Base-by-base conservation (phyloP, 2,888 invertebrate genomes). In the Dendrolimus pini region DNA sequence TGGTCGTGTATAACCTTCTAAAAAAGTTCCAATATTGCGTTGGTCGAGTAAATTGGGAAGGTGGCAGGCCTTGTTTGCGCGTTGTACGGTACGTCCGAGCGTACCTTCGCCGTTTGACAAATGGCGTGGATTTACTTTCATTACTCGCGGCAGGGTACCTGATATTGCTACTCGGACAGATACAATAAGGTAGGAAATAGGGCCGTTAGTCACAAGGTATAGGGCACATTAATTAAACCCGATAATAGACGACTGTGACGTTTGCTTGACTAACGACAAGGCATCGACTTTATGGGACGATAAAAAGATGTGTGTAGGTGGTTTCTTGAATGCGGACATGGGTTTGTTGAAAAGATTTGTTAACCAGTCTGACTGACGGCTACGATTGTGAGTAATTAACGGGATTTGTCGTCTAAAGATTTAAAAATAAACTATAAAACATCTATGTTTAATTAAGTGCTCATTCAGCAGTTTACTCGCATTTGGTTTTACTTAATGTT, bases 91-190 rank as follows among this genome's bases (percentile, higher is more conserved):
- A 9, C 9, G 9, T 12, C 47, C 62, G 60, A 63, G 63, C 60
- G 59, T 65, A 64, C 65, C 70, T 73, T 72, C 69, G 47, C 9
- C 12, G 70, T 71, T 80, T 80, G 80, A 84, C 81, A 83, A 83
- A 86, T 83, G 79, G 82, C 73, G 62, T 64, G 74, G 76, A 78
- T 83, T 78, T 81, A 76, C 74, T 80, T 83, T 81, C 82, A 81
- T 82, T 81, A 81, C 74, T 64, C 61, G 65, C 66, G 64, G 68
- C 68, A 69, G 66, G 68, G 66, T 70, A 68, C 61, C 64, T 57
- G 57, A 57, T 59, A 59, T 59, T 59, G 55, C 57, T 59, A 57
- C 65, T 47, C 47, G 47, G 65, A 65, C 63, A 60, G 61, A 58
- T 63, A 67, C 63, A 63, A 65, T 67, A 60, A 64, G 61, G 56